Base-by-base conservation (phyloP, 1,140 invertebrate species). In the Platyscapa corneri region DNA sequence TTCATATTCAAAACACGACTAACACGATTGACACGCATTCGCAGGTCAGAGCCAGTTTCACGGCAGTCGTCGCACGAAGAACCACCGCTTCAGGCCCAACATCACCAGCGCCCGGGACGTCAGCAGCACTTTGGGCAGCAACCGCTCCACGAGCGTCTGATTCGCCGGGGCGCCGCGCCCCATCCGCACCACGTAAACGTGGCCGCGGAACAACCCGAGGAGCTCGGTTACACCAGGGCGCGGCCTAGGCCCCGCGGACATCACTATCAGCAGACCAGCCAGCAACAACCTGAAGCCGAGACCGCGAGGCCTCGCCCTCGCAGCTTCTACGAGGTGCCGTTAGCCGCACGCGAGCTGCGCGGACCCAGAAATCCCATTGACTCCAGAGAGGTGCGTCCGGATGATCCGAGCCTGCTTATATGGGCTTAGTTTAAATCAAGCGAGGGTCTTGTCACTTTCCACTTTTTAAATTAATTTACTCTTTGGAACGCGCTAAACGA, bases 251-350 rank as follows among this genome's bases (percentile, higher is more conserved):
- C 91, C 0, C 64, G 49, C 5, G 23, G 42, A 7, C 79, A 78
- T 18, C 64, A 74, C 14, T 79, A 82, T 12, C 72, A 77, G 42
- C 10, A 46, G 10, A 74, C 56, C 49, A 27, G 30, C 10, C 18
- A 37, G n/a, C 70, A 67, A 16, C 78, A 75, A 8, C 86, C 88
- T n/a, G 91, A 93, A 87, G 85, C 88, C 77, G 92, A 93, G 87
- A 72, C 88, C 49, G 88, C 89, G 75, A 91, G 91, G 87, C 89
- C 92, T 60, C 89, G 93, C 75, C 92, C 93, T 46, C 89, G 91
- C 86, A 93, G 92, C 87, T 93, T 92, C 82, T 93, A 93, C 88
- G 93, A 93, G 72, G 92, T 90, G 82, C 90, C 92, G 8, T 81
- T 90, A 7, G 89, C 89, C 30, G 90, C 89, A 30, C 90, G 92